Conservation (phyloP, 1,140 invertebrate genomes). For the Hypsibius dujardini region DNA sequence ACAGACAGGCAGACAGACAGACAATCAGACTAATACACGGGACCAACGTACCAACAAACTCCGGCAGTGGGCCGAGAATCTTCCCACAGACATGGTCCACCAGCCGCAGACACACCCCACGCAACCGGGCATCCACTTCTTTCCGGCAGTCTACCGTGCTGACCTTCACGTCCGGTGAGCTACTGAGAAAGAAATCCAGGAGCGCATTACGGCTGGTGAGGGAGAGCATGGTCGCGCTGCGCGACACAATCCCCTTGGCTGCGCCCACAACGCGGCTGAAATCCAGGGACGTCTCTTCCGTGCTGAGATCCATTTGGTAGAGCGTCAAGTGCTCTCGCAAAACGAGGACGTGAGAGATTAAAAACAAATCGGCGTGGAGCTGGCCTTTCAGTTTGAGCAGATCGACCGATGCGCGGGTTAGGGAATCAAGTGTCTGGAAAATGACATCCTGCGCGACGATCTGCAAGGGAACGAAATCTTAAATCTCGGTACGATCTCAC, state of each 20-base stretch:
- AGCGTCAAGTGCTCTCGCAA: slow-evolving; percentile 91
- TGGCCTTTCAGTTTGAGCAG: slow-evolving; percentile 23
- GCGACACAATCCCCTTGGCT: neutral
- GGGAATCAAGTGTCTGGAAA: neutral
- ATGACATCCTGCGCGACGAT: slow-evolving; percentile 9
- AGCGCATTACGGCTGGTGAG: neutral
- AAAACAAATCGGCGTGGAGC: slow-evolving; percentile 83
- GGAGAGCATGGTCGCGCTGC: neutral
- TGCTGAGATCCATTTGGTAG: slow-evolving; percentile 85
- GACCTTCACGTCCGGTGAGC: neutral
- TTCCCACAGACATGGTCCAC: neutral
- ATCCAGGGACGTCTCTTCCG: slow-evolving; percentile 75
- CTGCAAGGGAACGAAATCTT: neutral
- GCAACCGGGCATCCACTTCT: neutral
- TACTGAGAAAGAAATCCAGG: slow-evolving; percentile 7
- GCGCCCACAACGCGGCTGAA: slow-evolving; percentile 44
- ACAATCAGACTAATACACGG: no score
- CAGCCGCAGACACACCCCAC: neutral
- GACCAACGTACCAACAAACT: neutral
- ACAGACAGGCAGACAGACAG: no score
- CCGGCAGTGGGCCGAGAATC: neutral
- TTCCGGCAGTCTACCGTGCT: slow-evolving; percentile 7
- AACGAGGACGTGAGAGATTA: slow-evolving; percentile 93
- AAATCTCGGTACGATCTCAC: no score
- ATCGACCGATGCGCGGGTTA: neutral